Evolutionary conservation across 2,888 invertebrate species (phyloP).

Genomic region (Pandemis corylana): DNA sequence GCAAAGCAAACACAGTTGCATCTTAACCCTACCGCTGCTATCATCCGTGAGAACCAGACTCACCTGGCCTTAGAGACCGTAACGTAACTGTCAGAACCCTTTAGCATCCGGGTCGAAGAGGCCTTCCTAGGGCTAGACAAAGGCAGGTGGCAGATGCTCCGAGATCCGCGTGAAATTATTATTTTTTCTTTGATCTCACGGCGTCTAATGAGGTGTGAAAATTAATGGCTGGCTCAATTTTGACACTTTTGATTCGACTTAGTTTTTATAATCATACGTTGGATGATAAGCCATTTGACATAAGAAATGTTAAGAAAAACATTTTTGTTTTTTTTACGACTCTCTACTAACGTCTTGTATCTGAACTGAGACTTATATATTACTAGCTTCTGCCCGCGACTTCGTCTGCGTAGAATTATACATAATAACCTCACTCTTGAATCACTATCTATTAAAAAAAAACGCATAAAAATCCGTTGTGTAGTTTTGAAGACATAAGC

Average conservation of each 20-base stretch:
- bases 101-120: conserved; percentile 69
- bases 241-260: neutral
- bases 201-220: conserved; percentile 75
- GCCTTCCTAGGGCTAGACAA: conserved; percentile 67
- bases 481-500: too few species aligned
- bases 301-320: neutral
- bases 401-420: too few species aligned
- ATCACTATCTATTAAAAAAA: too few species aligned
- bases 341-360: neutral
- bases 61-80: conserved; percentile 74
- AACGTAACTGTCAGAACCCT: conserved; percentile 79
- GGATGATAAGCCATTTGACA: neutral
- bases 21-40: conserved; percentile 60
- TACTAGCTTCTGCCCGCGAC: too few species aligned
- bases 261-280: conserved; percentile 2
- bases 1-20: conserved; percentile 64
- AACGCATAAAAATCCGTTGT: too few species aligned
- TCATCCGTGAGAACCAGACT: conserved; percentile 74
- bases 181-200: conserved; percentile 69
- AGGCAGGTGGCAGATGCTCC: conserved; percentile 81
- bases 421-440: too few species aligned
- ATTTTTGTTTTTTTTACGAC: too few species aligned
- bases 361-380: neutral
- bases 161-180: conserved; percentile 82
- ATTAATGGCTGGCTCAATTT: conserved; percentile 69